A percentile compares a stretch with the other conserved stretches of the same genome.
Conservation (phyloP, 1,140 invertebrate genomes). For the Cephus cinctus region DNA sequence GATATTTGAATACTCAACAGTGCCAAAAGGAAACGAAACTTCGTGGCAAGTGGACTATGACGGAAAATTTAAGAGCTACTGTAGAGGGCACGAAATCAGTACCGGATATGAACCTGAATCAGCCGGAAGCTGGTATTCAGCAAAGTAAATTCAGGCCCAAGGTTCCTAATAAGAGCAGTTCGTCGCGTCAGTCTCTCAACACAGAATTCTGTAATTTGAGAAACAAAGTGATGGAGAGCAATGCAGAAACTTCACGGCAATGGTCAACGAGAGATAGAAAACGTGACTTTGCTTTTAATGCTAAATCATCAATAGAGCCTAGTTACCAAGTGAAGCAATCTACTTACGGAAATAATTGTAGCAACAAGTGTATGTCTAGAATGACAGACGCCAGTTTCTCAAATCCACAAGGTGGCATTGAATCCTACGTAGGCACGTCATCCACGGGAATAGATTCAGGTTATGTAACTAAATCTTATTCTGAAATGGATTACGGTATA, state of each 20-base stretch:
- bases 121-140: slow-evolving; percentile 6
- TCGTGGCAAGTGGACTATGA: slow-evolving; percentile 46
- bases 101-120: slow-evolving; percentile 17
- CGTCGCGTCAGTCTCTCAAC: slow-evolving; percentile 31
- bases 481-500: slow-evolving; percentile 12
- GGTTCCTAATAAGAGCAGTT: slow-evolving; percentile 10
- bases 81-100: slow-evolving; percentile 24
- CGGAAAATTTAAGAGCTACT: slow-evolving; percentile 29
- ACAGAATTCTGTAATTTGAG: slow-evolving; percentile 38
- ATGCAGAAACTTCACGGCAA: neutral
- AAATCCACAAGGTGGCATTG: neutral
- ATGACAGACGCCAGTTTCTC: no score
- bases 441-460: neutral
- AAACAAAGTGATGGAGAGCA: slow-evolving; percentile 33
- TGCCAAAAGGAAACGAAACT: slow-evolving; percentile 39
- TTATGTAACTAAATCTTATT: slow-evolving; percentile 4
- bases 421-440: neutral
- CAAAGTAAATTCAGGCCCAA: slow-evolving; percentile 17
- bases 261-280: slow-evolving; percentile 5
- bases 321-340: neutral
- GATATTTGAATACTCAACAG: slow-evolving; percentile 20
- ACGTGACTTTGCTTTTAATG: slow-evolving; percentile 8
- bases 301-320: slow-evolving; percentile 1
- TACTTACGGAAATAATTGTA: neutral
- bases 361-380: no score